A percentile compares a stretch with the other conserved stretches of the same genome.
Evolutionary conservation across 2,113 vertebrate genomes (phyloP).

Genomic region (Rhinolophus ferrumequinum): DNA sequence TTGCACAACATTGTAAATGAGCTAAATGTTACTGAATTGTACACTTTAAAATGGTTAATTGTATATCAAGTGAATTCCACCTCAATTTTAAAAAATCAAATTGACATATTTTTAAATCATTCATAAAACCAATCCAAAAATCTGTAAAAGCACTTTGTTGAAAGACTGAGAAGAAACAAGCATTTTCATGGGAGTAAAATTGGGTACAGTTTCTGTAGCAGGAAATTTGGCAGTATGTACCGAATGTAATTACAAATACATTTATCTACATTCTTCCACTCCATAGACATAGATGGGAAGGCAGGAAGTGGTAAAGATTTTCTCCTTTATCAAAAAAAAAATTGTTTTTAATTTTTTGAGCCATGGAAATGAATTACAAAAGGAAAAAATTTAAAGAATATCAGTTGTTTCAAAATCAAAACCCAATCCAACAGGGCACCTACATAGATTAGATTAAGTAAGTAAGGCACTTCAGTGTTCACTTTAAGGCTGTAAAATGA

Average conservation of each 20-base stretch:
- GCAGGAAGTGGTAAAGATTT: background rate
- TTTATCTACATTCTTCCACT: slow-evolving; percentile 9
- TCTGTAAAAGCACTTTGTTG: background rate
- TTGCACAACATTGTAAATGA: background rate
- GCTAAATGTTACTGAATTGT: background rate
- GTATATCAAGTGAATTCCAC: background rate
- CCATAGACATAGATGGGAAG: background rate
- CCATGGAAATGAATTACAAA: background rate
- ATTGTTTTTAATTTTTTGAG: background rate
- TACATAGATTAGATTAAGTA: background rate
- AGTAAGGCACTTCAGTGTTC: background rate
- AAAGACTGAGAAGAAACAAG: background rate
- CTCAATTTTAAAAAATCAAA: background rate
- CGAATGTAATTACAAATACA: background rate
- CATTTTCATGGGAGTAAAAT: background rate
- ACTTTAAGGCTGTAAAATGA: background rate
- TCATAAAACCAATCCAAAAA: background rate
- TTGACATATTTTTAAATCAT: slow-evolving; percentile 2
- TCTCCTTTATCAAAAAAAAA: too few species aligned
- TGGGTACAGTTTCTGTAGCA: background rate
- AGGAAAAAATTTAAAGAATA: background rate
- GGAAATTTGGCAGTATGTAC: background rate
- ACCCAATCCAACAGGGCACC: background rate
- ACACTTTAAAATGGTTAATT: slow-evolving; percentile 15
- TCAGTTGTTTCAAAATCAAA: background rate